phyloP scores from a whole-genome alignment of 1,140 invertebrate genomes.

The Rhyzopertha dominica region DNA sequence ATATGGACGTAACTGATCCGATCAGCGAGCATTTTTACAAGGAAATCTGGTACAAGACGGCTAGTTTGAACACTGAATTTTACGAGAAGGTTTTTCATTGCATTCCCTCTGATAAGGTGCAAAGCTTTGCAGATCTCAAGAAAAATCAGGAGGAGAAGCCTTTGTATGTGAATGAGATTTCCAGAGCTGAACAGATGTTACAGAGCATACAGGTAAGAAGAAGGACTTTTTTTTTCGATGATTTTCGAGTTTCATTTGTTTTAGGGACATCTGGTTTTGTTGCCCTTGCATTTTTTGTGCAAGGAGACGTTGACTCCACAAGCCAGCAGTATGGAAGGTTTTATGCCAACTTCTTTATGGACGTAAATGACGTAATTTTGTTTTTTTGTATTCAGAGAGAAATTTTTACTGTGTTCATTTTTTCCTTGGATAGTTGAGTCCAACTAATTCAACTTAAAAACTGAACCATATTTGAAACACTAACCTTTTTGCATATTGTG shows the following conservation, averaged over 20 bases:
- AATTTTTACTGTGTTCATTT: too few relatives aligned
- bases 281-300: conserved; percentile 81
- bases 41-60: conserved; percentile 72
- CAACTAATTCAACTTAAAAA: too few relatives aligned
- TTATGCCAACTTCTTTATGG: conserved; percentile 76
- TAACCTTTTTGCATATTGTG: too few relatives aligned
- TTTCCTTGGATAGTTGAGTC: too few relatives aligned
- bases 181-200: conserved; percentile 63
- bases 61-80: conserved; percentile 74
- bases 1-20: conserved; percentile 67
- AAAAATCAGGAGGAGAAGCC: conserved; percentile 62
- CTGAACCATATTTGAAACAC: too few relatives aligned
- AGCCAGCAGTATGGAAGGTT: conserved; percentile 73
- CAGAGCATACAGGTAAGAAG: conserved; percentile 60
- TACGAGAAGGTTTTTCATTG: conserved; percentile 86
- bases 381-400: conserved; percentile 1
- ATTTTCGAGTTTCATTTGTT: conserved; percentile 24
- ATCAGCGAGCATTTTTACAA: conserved; percentile 72
- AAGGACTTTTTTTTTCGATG: conserved; percentile 6
- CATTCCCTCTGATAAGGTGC: conserved; percentile 75
- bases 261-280: conserved; percentile 77
- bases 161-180: conserved; percentile 63
- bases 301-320: conserved; percentile 77
- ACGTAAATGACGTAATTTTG: conserved; percentile 50
- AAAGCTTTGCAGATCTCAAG: conserved; percentile 67